Percentiles rank a stretch among this genome's conserved stretches.
Conservation (phyloP, 2,113 vertebrate genomes). For the Engystomops pustulosus region DNA sequence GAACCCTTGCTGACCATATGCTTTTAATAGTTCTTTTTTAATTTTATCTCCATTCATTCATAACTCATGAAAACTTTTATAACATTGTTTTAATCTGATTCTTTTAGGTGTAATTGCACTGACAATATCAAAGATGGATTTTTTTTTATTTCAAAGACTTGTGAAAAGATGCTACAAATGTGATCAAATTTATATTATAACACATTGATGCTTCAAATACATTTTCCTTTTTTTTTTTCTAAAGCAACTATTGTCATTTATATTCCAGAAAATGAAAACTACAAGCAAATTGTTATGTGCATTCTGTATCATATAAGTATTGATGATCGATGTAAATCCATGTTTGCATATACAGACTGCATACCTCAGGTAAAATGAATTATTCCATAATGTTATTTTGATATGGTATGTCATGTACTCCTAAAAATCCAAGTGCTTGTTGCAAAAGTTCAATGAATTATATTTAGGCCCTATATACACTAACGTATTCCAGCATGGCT, state of each 20-base stretch:
- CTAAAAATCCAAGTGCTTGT: no score
- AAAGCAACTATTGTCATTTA: slow-evolving; percentile 50
- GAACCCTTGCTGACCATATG: slow-evolving; percentile 85
- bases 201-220: no score
- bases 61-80: background rate
- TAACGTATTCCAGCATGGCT: no score
- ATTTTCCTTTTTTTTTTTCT: background rate
- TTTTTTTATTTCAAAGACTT: no score
- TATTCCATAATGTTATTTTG: no score
- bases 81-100: no score
- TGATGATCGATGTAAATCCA: slow-evolving; percentile 90
- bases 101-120: no score
- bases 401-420: no score
- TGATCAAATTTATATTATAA: no score
- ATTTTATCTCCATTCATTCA: background rate
- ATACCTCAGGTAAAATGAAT: slow-evolving; percentile 93
- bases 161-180: no score
- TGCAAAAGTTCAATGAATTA: no score
- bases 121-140: background rate
- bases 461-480: no score
- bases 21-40: slow-evolving; percentile 76
- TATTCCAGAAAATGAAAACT: slow-evolving; percentile 87
- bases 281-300: slow-evolving; percentile 90
- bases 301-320: slow-evolving; percentile 95
- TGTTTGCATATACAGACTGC: slow-evolving; percentile 93